These are phyloP conservation scores for Brachionus paranguensis DNA, from an alignment of 1,140 invertebrate genomes.

Conservation along the genomic window DNA sequence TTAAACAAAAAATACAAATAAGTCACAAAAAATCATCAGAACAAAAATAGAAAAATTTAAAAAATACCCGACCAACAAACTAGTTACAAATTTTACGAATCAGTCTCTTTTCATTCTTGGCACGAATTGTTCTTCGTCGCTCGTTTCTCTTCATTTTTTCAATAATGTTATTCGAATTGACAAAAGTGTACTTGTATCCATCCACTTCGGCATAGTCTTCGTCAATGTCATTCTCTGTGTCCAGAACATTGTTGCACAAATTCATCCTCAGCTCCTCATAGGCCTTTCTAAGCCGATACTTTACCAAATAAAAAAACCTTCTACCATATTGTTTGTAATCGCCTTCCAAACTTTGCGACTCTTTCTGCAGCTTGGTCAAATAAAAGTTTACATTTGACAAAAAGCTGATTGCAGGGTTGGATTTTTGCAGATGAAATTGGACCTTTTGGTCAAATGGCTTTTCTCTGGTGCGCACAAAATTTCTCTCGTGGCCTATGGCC, in stretches of 20 bases:
- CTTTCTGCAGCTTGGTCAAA: background rate
- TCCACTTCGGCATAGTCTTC: background rate
- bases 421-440: background rate
- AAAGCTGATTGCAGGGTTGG: constrained; percentile 11
- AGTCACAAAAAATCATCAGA: background rate
- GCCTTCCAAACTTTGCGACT: background rate
- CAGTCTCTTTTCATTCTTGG: constrained; percentile 2
- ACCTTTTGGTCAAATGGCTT: background rate
- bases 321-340: background rate
- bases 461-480: background rate
- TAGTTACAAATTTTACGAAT: constrained; percentile 33
- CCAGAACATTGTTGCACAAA: constrained; percentile 18
- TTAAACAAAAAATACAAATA: constrained; percentile 11
- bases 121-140: background rate
- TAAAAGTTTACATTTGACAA: constrained; percentile 6
- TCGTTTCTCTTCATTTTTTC: constrained; percentile 21
- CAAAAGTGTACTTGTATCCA: background rate
- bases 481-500: background rate
- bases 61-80: too few species aligned
- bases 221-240: background rate
- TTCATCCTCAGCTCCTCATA: background rate
- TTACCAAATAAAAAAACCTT: background rate
- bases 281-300: background rate
- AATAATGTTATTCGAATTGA: constrained; percentile 1
- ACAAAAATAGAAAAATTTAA: background rate